Base-by-base conservation (phyloP, 2,888 invertebrate genomes). In the Darwinula stevensoni region DNA sequence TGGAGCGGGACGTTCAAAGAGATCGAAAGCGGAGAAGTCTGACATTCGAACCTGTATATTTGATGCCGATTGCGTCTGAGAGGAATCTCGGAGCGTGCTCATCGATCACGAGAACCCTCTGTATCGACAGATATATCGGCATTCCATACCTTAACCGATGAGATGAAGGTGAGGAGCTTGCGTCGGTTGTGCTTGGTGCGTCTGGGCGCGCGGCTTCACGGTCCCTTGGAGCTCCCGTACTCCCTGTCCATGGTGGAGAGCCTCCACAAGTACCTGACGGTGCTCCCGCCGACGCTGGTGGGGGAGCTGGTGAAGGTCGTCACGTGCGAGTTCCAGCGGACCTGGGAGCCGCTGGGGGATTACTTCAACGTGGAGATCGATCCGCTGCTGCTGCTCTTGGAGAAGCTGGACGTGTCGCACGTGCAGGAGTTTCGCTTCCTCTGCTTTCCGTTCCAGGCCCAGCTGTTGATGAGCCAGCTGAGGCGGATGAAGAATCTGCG, bases 191-290 rank as follows among this genome's bases (percentile, higher is more conserved):
- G 14, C 27, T 33, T 17, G 9, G 11, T 16, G 28, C 9, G 22
- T n/a, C n/a, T 22, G 9, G 11, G 15, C n/a, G 6, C 4, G 30
- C 14, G 17, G 14, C 11, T 15, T 11, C 28, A 18, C 6, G 4
- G 13, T 35, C 31, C 27, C 3, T 12, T 22, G 11, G 16, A 13
- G n/a, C 16, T 14, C 3, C 11, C 27, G 17, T 16, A 29, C 31
- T 34, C 29, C 16, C 14, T 28, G 34, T 22, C 14, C 31, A n/a
- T 12, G 9, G 9, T 35, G 29, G 12, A 14, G 11, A 5, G 18
- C 26, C 6, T 9, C 27, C 12, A 15, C 4, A 16, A 18, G 9
- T 29, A 22, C 26, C 16, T 17, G 11, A 28, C 27, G 32, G 16
- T 5, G 32, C 9, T 22, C 9, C 9, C n/a, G 22, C 9, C n/a